These are phyloP conservation scores for Meteorus sp. DNA, from an alignment of 1,140 invertebrate genomes.

Conservation along the genomic window DNA sequence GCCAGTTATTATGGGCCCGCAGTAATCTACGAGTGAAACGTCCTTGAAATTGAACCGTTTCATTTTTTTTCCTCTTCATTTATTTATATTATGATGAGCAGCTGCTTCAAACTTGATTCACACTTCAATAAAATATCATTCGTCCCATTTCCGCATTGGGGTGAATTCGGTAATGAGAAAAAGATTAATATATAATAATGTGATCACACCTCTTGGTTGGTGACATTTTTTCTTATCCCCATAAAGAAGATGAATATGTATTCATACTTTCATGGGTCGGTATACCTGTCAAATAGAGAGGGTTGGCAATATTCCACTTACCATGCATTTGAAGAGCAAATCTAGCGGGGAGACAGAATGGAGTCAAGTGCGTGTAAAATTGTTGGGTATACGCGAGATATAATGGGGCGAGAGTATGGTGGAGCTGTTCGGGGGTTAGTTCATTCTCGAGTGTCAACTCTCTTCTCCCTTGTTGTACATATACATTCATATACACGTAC, in stretches of 20 bases:
- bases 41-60: neutral
- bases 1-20: too few relatives aligned
- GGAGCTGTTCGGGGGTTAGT: too few relatives aligned
- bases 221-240: slow-evolving; percentile 37
- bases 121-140: too few relatives aligned
- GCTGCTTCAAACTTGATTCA: too few relatives aligned
- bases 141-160: too few relatives aligned
- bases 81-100: too few relatives aligned
- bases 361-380: slow-evolving; percentile 63
- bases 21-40: neutral
- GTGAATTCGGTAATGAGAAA: neutral
- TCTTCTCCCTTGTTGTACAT: too few relatives aligned
- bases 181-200: neutral
- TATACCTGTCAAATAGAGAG: slow-evolving; percentile 21
- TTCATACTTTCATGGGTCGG: too few relatives aligned
- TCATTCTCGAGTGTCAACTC: slow-evolving; percentile 23
- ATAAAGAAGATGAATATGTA: neutral
- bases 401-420: slow-evolving; percentile 32
- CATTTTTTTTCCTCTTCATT: too few relatives aligned
- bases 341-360: slow-evolving; percentile 48
- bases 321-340: slow-evolving; percentile 29
- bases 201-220: slow-evolving; percentile 21
- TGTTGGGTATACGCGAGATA: slow-evolving; percentile 48
- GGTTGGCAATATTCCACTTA: slow-evolving; percentile 7
- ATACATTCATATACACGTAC: too few relatives aligned